Conservation (phyloP, 92 coral and sea anemone species). For the Porites divaricata region DNA sequence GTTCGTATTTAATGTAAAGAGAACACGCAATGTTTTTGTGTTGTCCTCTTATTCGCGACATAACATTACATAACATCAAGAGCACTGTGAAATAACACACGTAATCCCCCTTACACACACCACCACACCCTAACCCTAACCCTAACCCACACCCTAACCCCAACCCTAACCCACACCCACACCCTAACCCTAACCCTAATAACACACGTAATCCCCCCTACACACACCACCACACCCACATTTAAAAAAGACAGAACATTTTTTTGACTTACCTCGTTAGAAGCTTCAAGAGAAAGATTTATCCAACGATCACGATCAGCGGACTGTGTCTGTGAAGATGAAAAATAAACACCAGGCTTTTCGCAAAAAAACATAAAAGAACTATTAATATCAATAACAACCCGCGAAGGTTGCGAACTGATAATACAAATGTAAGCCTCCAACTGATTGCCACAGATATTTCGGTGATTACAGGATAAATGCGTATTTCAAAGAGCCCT, state of each 20-base stretch:
- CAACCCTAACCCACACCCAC: too few species aligned
- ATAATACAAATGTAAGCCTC: too few species aligned
- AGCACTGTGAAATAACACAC: too few species aligned
- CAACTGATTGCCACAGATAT: too few species aligned
- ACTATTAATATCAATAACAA: not conserved
- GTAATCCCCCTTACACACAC: not conserved
- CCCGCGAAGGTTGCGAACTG: not conserved
- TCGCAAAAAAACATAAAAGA: not conserved
- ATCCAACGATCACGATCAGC: slow-evolving; percentile 79
- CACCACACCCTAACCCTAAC: not conserved
- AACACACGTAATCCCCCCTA: not conserved
- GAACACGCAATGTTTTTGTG: too few species aligned
- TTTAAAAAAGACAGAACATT: not conserved
- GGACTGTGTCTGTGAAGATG: slow-evolving; percentile 48
- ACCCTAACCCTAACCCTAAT: too few species aligned
- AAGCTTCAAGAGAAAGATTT: slow-evolving; percentile 84
- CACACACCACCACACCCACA: not conserved
- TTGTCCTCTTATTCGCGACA: too few species aligned
- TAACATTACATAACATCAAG: too few species aligned
- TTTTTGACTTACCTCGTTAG: slow-evolving; percentile 69
- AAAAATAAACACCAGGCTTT: not conserved
- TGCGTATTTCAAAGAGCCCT: too few species aligned
- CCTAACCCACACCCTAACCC: too few species aligned
- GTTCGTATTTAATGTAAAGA: too few species aligned
- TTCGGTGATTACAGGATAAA: too few species aligned